These are phyloP conservation scores for Drosophila yakuba DNA, from an alignment of 1,140 invertebrate species.

Conservation along the genomic window DNA sequence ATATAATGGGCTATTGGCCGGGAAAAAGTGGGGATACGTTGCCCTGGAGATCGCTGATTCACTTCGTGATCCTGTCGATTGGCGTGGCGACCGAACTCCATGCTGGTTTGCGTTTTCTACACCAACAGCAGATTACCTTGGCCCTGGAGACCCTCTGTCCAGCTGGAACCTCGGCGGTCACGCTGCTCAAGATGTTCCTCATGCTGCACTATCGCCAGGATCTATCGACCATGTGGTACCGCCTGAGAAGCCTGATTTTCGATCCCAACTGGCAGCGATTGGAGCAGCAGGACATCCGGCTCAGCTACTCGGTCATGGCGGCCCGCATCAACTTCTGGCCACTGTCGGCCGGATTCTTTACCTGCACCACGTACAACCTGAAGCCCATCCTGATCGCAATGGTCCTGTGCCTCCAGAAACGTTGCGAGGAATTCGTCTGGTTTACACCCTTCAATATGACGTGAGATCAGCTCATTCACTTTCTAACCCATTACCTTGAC, in stretches of 20 bases:
- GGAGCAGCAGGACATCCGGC: constrained; percentile 37
- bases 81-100: constrained; percentile 71
- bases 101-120: constrained; percentile 37
- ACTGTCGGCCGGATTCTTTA: constrained; percentile 65
- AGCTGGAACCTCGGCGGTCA: constrained; percentile 70
- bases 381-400: constrained; percentile 62
- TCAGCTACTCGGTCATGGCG: constrained; percentile 34
- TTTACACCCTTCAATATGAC: constrained; percentile 72
- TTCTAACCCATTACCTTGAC: no score
- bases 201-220: constrained; percentile 56
- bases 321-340: constrained; percentile 69
- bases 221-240: constrained; percentile 35
- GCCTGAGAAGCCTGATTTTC: constrained; percentile 32
- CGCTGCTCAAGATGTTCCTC: constrained; percentile 69
- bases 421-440: constrained; percentile 34
- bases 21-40: not conserved
- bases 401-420: constrained; percentile 36
- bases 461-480: constrained; percentile 33
- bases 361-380: constrained; percentile 59
- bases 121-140: constrained; percentile 20
- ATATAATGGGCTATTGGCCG: constrained; percentile 71
- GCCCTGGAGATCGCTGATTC: constrained; percentile 12
- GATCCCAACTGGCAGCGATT: not conserved
- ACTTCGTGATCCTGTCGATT: constrained; percentile 62
- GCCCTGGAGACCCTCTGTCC: constrained; percentile 77